phyloP scores from a whole-genome alignment of 2,797 vertebrate genomes.

The Sebastes hubbsi region DNA sequence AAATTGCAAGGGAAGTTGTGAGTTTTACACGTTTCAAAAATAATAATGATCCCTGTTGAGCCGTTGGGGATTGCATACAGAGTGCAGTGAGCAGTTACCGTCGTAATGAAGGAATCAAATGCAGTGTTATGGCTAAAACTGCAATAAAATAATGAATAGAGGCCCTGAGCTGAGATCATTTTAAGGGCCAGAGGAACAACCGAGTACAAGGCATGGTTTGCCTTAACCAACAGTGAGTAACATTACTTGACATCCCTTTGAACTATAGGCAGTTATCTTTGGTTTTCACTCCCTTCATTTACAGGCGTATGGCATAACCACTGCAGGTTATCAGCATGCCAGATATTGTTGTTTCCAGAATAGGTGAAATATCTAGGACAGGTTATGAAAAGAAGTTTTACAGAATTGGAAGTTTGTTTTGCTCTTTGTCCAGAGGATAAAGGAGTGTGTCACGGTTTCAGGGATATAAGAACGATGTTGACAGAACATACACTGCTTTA shows the following conservation, averaged over 20 bases:
- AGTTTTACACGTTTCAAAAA: conserved; percentile 23
- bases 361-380: not conserved
- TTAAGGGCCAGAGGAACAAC: not conserved
- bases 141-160: conserved; percentile 24
- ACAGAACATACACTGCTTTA: not conserved
- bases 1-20: not conserved
- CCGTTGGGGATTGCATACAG: conserved; percentile 11
- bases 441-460: not conserved
- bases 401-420: not conserved
- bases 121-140: not conserved
- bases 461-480: not conserved
- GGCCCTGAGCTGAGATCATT: not conserved
- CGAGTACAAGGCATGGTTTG: not conserved
- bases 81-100: conserved; percentile 32
- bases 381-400: not conserved
- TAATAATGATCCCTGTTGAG: conserved; percentile 16
- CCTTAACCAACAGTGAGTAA: not conserved
- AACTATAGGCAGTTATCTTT: not conserved
- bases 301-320: not conserved
- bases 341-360: not conserved
- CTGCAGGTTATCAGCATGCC: not conserved
- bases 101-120: conserved; percentile 32
- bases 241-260: conserved; percentile 2
- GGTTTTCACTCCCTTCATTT: not conserved
- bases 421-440: not conserved